Evolutionary conservation across 2,797 vertebrate species (phyloP).

Genomic region (Spheniscus humboldti): DNA sequence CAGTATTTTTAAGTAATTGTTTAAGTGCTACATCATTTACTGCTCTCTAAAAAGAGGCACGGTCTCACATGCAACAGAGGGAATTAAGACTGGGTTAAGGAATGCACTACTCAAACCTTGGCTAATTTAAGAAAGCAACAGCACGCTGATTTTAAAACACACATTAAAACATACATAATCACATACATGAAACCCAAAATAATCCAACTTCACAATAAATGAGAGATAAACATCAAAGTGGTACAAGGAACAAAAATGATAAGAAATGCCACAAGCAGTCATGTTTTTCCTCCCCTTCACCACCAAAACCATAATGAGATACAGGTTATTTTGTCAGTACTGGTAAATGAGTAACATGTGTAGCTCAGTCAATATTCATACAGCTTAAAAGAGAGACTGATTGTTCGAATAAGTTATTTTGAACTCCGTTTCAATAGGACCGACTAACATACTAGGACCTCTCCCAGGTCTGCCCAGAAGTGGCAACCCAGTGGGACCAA

Average conservation of each 20-base stretch:
- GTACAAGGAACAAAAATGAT: not conserved
- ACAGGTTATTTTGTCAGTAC: not conserved
- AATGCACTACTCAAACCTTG: constrained; percentile 3
- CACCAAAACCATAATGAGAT: not conserved
- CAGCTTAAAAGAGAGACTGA: not conserved
- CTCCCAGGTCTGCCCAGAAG: not conserved
- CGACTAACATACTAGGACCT: not conserved
- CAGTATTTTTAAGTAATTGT: constrained; percentile 18
- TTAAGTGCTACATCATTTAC: constrained; percentile 46
- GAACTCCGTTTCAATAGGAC: not conserved
- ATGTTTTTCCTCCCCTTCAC: not conserved
- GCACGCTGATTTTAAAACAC: not conserved
- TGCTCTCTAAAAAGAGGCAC: not conserved
- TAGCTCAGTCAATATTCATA: not conserved
- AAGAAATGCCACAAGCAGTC: not conserved
- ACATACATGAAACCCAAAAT: not conserved
- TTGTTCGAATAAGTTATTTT: not conserved
- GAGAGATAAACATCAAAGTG: not conserved
- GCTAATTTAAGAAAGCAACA: not conserved
- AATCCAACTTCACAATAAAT: not conserved
- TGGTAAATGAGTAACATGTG: not conserved
- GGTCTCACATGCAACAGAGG: not conserved
- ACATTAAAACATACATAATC: not conserved
- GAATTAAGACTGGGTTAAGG: constrained; percentile 28
- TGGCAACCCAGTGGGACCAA: not conserved